Base-by-base conservation (phyloP, 1,140 invertebrate species). In the Globodera ellingtonae region DNA sequence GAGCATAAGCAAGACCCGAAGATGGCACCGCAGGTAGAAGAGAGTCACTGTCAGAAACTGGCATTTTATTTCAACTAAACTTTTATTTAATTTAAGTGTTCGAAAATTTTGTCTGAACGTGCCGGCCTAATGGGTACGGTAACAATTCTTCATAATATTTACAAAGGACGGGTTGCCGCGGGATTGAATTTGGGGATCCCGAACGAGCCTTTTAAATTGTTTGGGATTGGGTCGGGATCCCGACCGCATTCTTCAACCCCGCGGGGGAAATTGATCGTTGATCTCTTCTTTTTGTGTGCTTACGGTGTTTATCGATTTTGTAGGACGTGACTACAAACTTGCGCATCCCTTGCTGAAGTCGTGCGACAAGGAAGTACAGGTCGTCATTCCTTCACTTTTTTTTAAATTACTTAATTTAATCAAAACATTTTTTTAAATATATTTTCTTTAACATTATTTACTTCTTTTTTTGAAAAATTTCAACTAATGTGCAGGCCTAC, bases 331-430 rank as follows among this genome's bases (percentile, higher is more conserved):
- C 91, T 97, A 96, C 86, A 94, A 93, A 90, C 93, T 95, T 6
- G 95, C 94, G 83, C 94, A 94, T 89, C 94, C 95, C 3, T 91
- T 98, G 65, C 94, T 94, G 15, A 93, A 93, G 89, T 93, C 94
- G 18, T 99, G 97, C 88, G 93, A 93, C 86, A 93, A 94, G 78
- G 96, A 98, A 88, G 97, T 99, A 52, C 93, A 93, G 86, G 92
- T 91, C 79, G 93, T 95, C 88, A 93, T 93, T 59, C 35, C 35
- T 35, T 35, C 35, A 2, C 35, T 35, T 35, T 35, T 35, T 35
- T 35, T 35, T 2, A 24, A 24, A 24, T 24, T 24, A 24, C 24
- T 24, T 24, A 24, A 24, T 24, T 24, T 24, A 24, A 24, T 24
- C 24, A 24, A 24, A 24, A 24, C 24, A 24, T 24, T 24, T 24